Percentiles rank a stretch among this genome's conserved stretches.
Conservation (phyloP, 1,140 invertebrate species). For the Anastrepha ludens region DNA sequence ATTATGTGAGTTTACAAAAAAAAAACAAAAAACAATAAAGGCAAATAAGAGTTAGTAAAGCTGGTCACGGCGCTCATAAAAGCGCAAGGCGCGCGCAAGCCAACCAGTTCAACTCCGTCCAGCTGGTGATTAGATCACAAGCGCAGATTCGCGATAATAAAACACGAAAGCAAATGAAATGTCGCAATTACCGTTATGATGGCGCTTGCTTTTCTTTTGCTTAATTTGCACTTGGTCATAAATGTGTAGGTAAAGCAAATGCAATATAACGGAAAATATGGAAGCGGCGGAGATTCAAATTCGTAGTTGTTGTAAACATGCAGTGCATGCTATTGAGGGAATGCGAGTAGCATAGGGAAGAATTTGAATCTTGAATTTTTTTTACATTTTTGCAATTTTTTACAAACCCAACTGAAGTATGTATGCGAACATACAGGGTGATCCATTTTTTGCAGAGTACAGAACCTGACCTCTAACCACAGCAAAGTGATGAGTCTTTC, state of each 20-base stretch:
- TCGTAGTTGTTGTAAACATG: too few species aligned
- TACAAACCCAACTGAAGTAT: too few species aligned
- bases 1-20: not conserved
- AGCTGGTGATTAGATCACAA: not conserved
- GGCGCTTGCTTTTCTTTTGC: not conserved
- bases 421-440: too few species aligned
- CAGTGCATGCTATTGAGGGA: too few species aligned
- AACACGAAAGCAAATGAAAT: not conserved
- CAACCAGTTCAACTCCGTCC: not conserved
- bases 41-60: not conserved
- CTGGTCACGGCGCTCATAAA: not conserved
- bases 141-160: not conserved
- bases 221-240: not conserved
- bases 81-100: not conserved
- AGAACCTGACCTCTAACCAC: too few species aligned
- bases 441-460: too few species aligned
- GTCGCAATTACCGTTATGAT: constrained; percentile 31
- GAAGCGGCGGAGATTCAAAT: not conserved
- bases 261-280: not conserved
- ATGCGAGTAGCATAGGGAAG: too few species aligned
- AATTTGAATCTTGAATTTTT: too few species aligned
- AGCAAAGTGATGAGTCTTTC: too few species aligned
- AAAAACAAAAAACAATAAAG: not conserved
- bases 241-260: not conserved
- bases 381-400: too few species aligned